Base-by-base conservation (phyloP, 2,797 vertebrate species). In the Acanthurus tractus region DNA sequence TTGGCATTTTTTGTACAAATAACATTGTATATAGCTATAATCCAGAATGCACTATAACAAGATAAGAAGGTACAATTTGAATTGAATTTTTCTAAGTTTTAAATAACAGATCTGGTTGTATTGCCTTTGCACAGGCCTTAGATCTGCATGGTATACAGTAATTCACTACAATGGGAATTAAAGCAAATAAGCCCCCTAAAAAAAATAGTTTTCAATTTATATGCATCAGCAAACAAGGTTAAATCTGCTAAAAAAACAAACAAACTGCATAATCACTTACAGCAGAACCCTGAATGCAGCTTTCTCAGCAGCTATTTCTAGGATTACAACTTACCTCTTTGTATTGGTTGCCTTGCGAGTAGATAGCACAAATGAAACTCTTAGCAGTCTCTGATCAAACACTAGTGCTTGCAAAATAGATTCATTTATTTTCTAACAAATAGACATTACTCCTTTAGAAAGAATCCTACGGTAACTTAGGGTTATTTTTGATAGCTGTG, bases 1-100 rank as follows among this genome's bases (percentile, higher is more conserved):
- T 86, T 85, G 83, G 68, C 68, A 76, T 86, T 78, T 84, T 95
- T 95, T 95, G 86, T 95, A 95, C 70, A 91, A 91, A 93, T 88
- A 87, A 87, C 82, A 88, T 83, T 95, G 93, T 94, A 94, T 81
- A 95, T 93, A 94, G 67, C 63, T 94, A 77, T 93, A 90, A 94
- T 92, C 82, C 79, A 88, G 84, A 91, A 91, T 93, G 89, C 87
- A 91, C 85, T 93, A 85, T 92, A 90, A 90, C 86, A 88, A 84
- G 82, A 88, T 70, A 81, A 81, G 81, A 88, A 70, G 56, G 86
- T 75, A 82, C 42, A 74, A 69, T 91, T 93, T 82, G 49, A 90
- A 82, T 76, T 76, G 77, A 78, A 83, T 68, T 84, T 88, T 81
- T 88, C 62, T 74, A 82, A 79, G 77, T 82, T 85, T 80, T 53